Evolutionary conservation across 2,888 invertebrate genomes (phyloP), one percentile per base, ranked within the genome.

Genomic region (Julus scandinavius): DNA sequence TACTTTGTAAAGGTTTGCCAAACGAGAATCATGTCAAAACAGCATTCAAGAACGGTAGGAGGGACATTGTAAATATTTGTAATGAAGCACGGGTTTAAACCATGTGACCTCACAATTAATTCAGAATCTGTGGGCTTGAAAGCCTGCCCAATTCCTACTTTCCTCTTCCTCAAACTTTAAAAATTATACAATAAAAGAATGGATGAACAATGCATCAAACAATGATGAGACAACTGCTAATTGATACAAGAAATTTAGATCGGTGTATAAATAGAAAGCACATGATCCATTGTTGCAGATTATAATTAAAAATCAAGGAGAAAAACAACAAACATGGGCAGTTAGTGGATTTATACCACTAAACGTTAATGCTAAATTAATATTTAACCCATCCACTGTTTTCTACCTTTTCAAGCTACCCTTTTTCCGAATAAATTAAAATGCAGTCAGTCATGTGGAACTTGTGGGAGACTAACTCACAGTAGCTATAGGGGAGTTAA

Each of bases 61-160:
- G 72, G 29, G 72, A 72, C 72, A 72, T 72, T 72, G 72, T 72
- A 72, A 72, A 72, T 72, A 72, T 72, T 72, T 72, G 72, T 72
- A 72, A 72, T 72, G 72, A 72, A 72, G 72, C 72, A 72, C 72
- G 72, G 72, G 72, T 20, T 72, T 72, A 72, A 72, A 72, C 72
- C 72, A n/a, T 29, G 72, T 72, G 72, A 72, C 72, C 72, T 72
- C 72, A 72, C 72, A 72, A 72, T 72, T 72, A 72, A 72, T 72
- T 72, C 29, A 72, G 3, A 72, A 72, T 20, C 72, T 72, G 20
- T 72, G 72, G 7, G 29, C 11, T 29, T 63, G 63, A 9, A 72
- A 72, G 7, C 17, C 72, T 20, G 7, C 17, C 72, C 72, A 29
- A 72, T 72, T 20, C 72, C 17, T 29, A 72, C 20, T 72, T 72